Evolutionary conservation across 2,888 invertebrate species (phyloP).

Genomic region (Caenorhabditis zanzibari): DNA sequence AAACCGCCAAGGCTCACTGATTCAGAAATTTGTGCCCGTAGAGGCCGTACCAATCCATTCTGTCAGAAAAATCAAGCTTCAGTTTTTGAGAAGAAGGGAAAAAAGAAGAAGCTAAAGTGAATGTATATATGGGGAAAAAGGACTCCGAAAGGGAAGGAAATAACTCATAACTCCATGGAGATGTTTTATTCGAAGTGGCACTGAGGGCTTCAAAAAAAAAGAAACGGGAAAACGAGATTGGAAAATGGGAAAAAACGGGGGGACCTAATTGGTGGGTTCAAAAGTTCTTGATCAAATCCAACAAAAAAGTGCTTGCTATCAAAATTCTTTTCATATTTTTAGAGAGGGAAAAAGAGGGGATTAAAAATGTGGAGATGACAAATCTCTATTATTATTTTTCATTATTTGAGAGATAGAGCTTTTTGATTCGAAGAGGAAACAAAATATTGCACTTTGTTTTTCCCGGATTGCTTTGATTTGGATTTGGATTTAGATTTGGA

Average conservation of each 20-base stretch:
- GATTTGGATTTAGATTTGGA: too few species aligned
- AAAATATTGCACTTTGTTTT: too few species aligned
- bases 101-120: not conserved
- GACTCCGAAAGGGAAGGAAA: constrained; percentile 23
- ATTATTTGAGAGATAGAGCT: too few species aligned
- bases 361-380: not conserved
- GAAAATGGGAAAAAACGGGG: not conserved
- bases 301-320: too few species aligned
- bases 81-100: not conserved
- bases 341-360: not conserved
- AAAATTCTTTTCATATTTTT: not conserved
- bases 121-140: constrained; percentile 11
- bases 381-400: not conserved
- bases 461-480: too few species aligned
- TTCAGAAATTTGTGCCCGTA: too few species aligned
- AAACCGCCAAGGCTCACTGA: too few species aligned
- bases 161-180: constrained; percentile 49
- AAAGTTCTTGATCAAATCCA: not conserved
- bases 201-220: not conserved
- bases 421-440: too few species aligned
- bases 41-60: too few species aligned
- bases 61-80: too few species aligned
- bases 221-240: not conserved
- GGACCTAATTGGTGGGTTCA: constrained; percentile 1
- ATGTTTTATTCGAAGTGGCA: constrained; percentile 55